Base-by-base conservation (phyloP, 2,113 vertebrate genomes). In the Tilapia sparmanii region DNA sequence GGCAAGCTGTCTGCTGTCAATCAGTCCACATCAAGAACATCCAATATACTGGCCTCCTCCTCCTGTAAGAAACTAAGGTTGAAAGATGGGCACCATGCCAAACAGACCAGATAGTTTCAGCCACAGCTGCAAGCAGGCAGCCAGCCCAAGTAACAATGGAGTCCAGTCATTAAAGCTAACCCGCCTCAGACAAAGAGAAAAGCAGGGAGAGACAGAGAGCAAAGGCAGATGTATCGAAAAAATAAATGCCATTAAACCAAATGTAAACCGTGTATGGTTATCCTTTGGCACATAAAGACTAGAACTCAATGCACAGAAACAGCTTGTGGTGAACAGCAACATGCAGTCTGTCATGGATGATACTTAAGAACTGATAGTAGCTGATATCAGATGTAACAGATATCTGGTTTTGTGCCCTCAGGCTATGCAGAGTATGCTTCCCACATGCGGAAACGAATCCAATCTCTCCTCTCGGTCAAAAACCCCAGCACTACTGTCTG, bases 81-180 rank as follows among this genome's bases (percentile, higher is more conserved):
- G 63, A 87, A 68, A 84, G 92, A 80, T 47, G 55, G 92, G 93
- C 91, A 9, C 31, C 24, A 18, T 90, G 95, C 95, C 95, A 96
- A 96, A 93, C 91, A 91, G 88, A 91, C 88, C 85, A 91, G 92
- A 96, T 95, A 95, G 94, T 93, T 95, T 94, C 89, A 92, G 93
- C 93, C 94, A 96, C 96, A 96, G 95, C 96, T 97, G 96, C 93
- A 94, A 93, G 92, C 95, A 95, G 94, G 85, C 93, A 86, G 94
- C 88, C 35, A 79, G 31, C 79, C 71, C 83, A 24, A 87, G 81
- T 88, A 96, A 96, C 96, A 97, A 95, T 95, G 92, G 88, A 93
- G 90, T 91, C 89, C 93, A 94, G 93, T 96, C 91, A 95, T 95
- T 93, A 95, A 96, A 94, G 91, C 81, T 53, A 79, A 84, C 86